These are phyloP conservation scores for Trachurus trachurus DNA, from an alignment of 2,797 vertebrate genomes.

Conservation along the genomic window DNA sequence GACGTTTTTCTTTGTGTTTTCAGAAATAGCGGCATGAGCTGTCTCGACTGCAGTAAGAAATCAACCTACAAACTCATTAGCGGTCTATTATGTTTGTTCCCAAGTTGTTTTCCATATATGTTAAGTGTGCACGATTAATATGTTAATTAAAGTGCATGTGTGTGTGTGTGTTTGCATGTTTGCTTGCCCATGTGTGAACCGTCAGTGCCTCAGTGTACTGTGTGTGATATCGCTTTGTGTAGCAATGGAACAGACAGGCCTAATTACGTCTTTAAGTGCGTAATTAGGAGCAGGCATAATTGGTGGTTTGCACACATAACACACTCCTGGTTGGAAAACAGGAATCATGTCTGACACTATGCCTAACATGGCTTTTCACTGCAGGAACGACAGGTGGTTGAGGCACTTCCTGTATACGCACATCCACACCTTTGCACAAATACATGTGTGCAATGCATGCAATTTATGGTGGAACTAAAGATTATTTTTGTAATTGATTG, in stretches of 20 bases:
- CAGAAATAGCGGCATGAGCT: background rate
- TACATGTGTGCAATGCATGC: too few relatives aligned
- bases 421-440: background rate
- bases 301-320: constrained; percentile 77
- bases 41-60: background rate
- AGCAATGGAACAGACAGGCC: constrained; percentile 74
- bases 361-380: constrained; percentile 51
- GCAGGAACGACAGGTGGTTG: constrained; percentile 27
- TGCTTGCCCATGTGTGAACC: constrained; percentile 49
- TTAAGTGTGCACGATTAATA: constrained; percentile 51
- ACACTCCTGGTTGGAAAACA: constrained; percentile 73
- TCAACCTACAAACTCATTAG: constrained; percentile 22
- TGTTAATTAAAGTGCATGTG: constrained; percentile 55
- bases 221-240: constrained; percentile 72
- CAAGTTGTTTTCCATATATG: constrained; percentile 43
- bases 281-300: constrained; percentile 82
- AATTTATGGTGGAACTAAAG: background rate
- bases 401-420: background rate
- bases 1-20: background rate
- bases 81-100: constrained; percentile 40
- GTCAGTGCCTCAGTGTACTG: constrained; percentile 52
- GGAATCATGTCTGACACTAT: constrained; percentile 74
- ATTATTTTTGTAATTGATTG: constrained; percentile 6
- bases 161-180: constrained; percentile 23
- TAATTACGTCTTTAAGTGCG: constrained; percentile 83